Percentiles rank a stretch among this genome's conserved stretches.
Conservation (phyloP, 2,797 vertebrate genomes). For the Nannoperca obscura region DNA sequence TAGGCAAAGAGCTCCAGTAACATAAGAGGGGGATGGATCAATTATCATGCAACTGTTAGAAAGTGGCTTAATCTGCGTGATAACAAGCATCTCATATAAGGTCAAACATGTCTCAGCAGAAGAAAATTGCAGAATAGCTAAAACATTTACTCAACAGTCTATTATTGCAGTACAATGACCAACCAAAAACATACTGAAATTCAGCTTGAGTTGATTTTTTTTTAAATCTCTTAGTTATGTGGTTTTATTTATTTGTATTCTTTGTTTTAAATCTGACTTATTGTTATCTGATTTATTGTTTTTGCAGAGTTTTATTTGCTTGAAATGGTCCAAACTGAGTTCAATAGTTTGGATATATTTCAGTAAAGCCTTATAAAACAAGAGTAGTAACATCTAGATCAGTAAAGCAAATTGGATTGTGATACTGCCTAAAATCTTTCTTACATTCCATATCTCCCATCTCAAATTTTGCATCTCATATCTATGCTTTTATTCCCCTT, state of each 20-base stretch:
- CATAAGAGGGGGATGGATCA: neutral
- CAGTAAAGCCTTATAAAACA: neutral
- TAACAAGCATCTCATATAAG: neutral
- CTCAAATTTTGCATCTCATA: neutral
- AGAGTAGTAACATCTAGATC: neutral
- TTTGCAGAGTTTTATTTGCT: neutral
- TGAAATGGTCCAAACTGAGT: neutral
- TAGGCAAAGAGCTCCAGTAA: neutral
- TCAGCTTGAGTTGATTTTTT: neutral
- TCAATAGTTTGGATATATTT: neutral
- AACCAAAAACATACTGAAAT: neutral
- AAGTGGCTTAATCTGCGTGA: neutral
- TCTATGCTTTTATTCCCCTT: neutral
- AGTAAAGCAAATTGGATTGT: neutral
- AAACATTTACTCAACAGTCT: neutral
- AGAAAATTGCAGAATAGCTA: neutral
- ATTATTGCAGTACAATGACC: neutral
- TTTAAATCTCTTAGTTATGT: neutral
- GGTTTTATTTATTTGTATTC: neutral
- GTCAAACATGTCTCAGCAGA: neutral
- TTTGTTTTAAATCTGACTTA: slow-evolving; percentile 3
- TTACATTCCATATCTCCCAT: neutral
- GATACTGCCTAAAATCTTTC: neutral
- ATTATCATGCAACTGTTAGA: neutral
- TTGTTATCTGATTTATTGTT: neutral